Conservation (phyloP, 2,797 vertebrate species). For the Parotocinclus haroldoi region DNA sequence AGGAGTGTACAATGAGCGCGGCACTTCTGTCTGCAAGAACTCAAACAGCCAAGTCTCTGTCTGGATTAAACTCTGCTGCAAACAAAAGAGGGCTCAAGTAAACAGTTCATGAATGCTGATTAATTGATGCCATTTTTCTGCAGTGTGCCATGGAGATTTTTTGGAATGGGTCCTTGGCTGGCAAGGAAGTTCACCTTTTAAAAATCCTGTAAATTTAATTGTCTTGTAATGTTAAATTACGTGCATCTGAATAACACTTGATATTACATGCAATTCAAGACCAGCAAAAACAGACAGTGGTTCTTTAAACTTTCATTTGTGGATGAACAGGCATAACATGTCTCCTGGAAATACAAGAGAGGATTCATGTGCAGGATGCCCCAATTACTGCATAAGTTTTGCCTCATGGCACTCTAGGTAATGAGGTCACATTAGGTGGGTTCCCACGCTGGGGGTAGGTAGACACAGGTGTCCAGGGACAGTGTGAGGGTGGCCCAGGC, state of each 20-base stretch:
- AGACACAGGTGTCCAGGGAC: constrained; percentile 77
- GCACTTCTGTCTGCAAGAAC: constrained; percentile 73
- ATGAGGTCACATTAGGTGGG: constrained; percentile 46
- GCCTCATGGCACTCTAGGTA: constrained; percentile 21
- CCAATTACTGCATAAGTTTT: constrained; percentile 20
- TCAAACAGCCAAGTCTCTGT: constrained; percentile 79
- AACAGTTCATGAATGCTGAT: constrained; percentile 84
- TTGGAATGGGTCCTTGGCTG: constrained; percentile 48
- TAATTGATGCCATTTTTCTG: constrained; percentile 81
- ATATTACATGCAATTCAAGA: no score
- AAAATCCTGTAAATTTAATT: neutral
- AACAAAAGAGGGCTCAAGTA: constrained; percentile 78
- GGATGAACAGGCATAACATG: neutral
- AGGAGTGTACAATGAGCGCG: constrained; percentile 59
- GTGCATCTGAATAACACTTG: no score
- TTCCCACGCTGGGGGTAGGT: constrained; percentile 73
- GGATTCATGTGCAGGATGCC: neutral
- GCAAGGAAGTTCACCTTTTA: constrained; percentile 25
- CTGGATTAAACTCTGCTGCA: constrained; percentile 72
- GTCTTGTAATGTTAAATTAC: no score
- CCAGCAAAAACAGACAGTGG: no score
- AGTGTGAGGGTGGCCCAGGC: constrained; percentile 70
- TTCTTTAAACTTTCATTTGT: neutral
- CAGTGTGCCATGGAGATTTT: constrained; percentile 76
- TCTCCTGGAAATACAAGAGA: no score